Conservation (phyloP, 2,888 invertebrate genomes). For the Plebejus anna region DNA sequence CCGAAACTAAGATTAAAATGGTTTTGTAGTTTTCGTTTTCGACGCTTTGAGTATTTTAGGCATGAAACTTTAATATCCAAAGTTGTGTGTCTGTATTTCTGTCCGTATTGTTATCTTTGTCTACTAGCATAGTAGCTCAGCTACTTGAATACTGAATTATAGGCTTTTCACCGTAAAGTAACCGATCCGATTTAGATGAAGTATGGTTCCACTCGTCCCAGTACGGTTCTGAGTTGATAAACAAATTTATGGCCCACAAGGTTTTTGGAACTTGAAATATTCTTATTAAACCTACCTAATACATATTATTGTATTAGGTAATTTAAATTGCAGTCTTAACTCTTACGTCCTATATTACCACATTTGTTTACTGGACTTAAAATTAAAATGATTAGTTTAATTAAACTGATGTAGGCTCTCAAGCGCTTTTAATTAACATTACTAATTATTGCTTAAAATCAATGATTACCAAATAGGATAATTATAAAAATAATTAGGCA, state of each 20-base stretch:
- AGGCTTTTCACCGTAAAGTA: too few relatives aligned
- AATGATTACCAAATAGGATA: not conserved
- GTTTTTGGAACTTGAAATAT: not conserved
- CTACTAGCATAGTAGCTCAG: too few relatives aligned
- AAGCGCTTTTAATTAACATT: not conserved
- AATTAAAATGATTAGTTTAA: not conserved
- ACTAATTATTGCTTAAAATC: not conserved
- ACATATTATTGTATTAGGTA: too few relatives aligned
- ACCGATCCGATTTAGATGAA: too few relatives aligned
- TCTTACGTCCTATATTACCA: too few relatives aligned
- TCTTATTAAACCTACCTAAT: too few relatives aligned
- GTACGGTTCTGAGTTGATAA: not conserved
- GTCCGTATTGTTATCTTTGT: not conserved
- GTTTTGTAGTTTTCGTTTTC: not conserved
- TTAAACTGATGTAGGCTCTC: not conserved
- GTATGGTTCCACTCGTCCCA: not conserved
- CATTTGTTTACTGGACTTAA: not conserved
- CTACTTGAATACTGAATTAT: too few relatives aligned
- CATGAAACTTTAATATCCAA: not conserved
- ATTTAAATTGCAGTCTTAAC: not conserved
- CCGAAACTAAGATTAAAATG: conserved; percentile 7
- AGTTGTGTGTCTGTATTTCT: not conserved
- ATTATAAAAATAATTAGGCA: not conserved
- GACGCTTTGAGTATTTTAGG: not conserved
- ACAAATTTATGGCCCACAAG: not conserved